A percentile compares a stretch with the other conserved stretches of the same genome.
Conservation (phyloP, 2,888 invertebrate species). For the Didymodactylos carnosus region DNA sequence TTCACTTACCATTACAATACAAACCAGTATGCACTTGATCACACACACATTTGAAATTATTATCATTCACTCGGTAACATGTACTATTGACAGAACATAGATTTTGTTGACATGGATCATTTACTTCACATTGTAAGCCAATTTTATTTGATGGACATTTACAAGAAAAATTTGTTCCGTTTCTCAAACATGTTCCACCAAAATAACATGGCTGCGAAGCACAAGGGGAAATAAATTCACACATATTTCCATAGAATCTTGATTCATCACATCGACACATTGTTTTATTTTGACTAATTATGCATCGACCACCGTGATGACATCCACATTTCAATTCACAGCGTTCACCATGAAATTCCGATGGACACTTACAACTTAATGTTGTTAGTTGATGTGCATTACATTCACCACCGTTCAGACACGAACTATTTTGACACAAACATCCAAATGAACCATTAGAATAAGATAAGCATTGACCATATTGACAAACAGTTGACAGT, state of each 20-base stretch:
- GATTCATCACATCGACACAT: not conserved
- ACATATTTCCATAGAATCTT: not conserved
- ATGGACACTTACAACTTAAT: not conserved
- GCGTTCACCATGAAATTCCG: conserved; percentile 58
- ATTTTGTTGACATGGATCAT: not conserved
- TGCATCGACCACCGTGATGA: conserved; percentile 64
- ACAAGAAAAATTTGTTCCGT: not conserved
- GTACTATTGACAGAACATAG: not conserved
- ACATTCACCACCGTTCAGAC: not conserved
- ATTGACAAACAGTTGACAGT: not conserved
- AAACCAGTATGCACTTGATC: not conserved
- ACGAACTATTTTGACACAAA: not conserved
- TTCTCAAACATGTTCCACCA: not conserved
- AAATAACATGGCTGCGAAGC: not conserved
- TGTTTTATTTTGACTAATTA: conserved; percentile 36
- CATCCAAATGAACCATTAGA: not conserved
- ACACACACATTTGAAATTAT: not conserved
- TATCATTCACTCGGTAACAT: not conserved
- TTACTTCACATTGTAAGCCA: not conserved
- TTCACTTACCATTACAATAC: not conserved
- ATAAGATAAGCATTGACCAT: not conserved
- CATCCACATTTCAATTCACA: conserved; percentile 52
- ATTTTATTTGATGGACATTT: not conserved
- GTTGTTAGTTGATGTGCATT: not conserved
- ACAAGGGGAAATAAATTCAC: not conserved